Evolutionary conservation across 2,888 invertebrate species (phyloP).

Genomic region (Beris chalybata): DNA sequence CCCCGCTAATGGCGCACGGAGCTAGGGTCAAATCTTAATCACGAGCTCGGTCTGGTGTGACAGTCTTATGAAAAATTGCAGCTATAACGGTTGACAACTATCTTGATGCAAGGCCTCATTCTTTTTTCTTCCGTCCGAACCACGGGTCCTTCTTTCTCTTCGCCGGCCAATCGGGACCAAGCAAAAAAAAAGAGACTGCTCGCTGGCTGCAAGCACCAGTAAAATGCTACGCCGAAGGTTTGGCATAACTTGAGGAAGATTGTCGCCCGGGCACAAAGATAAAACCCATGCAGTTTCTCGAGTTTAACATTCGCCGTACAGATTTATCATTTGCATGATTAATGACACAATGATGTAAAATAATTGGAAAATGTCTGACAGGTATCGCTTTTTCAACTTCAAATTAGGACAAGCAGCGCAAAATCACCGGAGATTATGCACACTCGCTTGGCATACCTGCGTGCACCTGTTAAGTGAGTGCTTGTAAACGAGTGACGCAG

Average conservation of each 20-base stretch:
- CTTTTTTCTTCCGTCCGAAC: too few relatives aligned
- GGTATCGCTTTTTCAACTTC: slow-evolving; percentile 13
- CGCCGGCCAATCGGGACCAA: too few relatives aligned
- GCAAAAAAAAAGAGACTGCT: too few relatives aligned
- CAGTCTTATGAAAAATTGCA: slow-evolving; percentile 35
- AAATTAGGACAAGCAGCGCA: slow-evolving; percentile 21
- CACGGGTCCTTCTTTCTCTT: too few relatives aligned
- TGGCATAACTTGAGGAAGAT: slow-evolving; percentile 13
- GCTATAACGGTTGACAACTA: slow-evolving; percentile 36
- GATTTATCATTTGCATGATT: slow-evolving; percentile 51
- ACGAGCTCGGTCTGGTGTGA: slow-evolving; percentile 19
- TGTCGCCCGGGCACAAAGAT: slow-evolving; percentile 1
- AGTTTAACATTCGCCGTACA: slow-evolving; percentile 29
- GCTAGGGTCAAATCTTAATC: slow-evolving; percentile 32
- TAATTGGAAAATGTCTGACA: slow-evolving; percentile 47
- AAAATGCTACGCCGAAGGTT: slow-evolving; percentile 10
- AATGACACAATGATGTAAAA: slow-evolving; percentile 49
- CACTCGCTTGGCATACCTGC: neutral
- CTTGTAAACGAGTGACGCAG: too few relatives aligned
- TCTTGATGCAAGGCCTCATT: slow-evolving; percentile 26
- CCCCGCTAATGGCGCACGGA: slow-evolving; percentile 12
- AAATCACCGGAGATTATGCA: slow-evolving; percentile 3
- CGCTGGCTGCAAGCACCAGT: too few relatives aligned
- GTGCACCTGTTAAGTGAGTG: neutral
- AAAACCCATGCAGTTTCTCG: neutral